Percentiles rank a stretch among this genome's conserved stretches.
Conservation (phyloP, 2,888 invertebrate species). For the Acrobasis consociella region DNA sequence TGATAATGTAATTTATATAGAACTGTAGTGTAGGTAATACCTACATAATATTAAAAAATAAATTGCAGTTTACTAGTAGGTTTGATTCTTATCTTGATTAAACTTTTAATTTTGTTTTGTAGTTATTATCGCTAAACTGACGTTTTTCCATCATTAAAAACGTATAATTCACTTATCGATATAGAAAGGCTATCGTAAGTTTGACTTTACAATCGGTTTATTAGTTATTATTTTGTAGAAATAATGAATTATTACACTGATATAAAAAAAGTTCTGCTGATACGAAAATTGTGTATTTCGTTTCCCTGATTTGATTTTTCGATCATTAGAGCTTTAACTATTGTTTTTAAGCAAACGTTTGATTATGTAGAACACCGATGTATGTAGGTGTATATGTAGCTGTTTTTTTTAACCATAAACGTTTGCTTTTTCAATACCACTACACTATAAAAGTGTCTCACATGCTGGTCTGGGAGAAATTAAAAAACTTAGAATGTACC, state of each 20-base stretch:
- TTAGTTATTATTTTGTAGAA: conserved; percentile 24
- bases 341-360: not conserved
- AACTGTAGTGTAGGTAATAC: not conserved
- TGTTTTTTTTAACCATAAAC: no score
- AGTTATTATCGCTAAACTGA: conserved; percentile 29
- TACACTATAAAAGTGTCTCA: no score
- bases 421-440: no score
- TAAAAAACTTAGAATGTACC: no score
- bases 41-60: conserved; percentile 17
- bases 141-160: conserved; percentile 24
- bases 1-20: no score
- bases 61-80: conserved; percentile 1
- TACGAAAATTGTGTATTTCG: conserved; percentile 2
- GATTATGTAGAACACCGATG: no score
- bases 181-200: conserved; percentile 58
- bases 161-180: conserved; percentile 38
- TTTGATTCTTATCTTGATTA: conserved; percentile 25
- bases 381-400: not conserved
- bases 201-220: conserved; percentile 52
- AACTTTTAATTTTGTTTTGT: conserved; percentile 33
- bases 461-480: no score
- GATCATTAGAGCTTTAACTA: not conserved
- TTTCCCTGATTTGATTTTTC: not conserved
- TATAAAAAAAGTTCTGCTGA: not conserved
- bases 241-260: conserved; percentile 28